Evolutionary conservation across 2,888 invertebrate species (phyloP).

Genomic region (Neria commutata): DNA sequence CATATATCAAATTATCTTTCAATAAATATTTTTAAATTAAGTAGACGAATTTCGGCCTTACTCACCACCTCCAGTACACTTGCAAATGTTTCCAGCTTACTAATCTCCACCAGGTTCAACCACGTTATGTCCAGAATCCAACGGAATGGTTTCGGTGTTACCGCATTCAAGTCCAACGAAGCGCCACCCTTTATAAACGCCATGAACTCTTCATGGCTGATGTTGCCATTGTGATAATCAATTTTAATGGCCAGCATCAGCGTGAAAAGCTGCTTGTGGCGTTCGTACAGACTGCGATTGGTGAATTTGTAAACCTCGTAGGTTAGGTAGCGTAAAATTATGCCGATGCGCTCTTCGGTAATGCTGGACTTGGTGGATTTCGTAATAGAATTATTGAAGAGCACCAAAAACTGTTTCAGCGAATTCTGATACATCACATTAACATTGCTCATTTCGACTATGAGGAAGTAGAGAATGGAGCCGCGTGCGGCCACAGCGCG

Average conservation of each 20-base stretch:
- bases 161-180: conserved; percentile 90
- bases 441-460: conserved; percentile 96
- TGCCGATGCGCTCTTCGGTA: conserved; percentile 85
- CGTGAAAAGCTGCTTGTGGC: conserved; percentile 91
- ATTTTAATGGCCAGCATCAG: conserved; percentile 95
- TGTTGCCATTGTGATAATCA: conserved; percentile 80
- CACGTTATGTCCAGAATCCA: conserved; percentile 97
- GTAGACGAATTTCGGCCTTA: conserved; percentile 34
- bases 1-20: neutral
- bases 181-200: conserved; percentile 97
- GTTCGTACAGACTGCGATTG: conserved; percentile 88
- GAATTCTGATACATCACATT: conserved; percentile 98
- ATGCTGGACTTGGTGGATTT: conserved; percentile 85
- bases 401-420: conserved; percentile 88
- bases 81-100: conserved; percentile 79
- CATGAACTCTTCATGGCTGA: conserved; percentile 91
- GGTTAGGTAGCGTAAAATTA: conserved; percentile 87
- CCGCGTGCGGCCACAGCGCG: conserved; percentile 93
- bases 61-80: conserved; percentile 78
- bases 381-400: conserved; percentile 92
- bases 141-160: conserved; percentile 87
- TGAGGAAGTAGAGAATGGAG: conserved; percentile 92
- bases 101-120: conserved; percentile 94
- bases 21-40: conserved; percentile 7
- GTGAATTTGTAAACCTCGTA: conserved; percentile 93